phyloP scores from a whole-genome alignment of 2,797 vertebrate species.

The Pipistrellus kuhlii region DNA sequence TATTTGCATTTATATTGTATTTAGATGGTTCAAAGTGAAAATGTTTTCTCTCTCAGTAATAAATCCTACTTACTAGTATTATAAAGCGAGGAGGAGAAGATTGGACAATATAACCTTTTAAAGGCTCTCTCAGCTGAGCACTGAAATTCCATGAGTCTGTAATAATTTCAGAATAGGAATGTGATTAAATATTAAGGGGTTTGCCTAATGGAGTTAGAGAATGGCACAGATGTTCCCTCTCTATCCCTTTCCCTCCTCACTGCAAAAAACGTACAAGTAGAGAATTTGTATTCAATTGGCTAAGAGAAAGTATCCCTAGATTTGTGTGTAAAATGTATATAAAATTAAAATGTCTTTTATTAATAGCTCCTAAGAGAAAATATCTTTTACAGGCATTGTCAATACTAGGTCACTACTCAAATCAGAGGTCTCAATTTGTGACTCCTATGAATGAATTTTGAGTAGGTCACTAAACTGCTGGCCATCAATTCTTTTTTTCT shows the following conservation, averaged over 20 bases:
- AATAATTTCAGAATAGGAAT: constrained; percentile 50
- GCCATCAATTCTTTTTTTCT: neutral
- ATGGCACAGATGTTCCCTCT: neutral
- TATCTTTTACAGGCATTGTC: neutral
- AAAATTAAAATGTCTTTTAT: neutral
- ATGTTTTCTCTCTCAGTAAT: constrained; percentile 6
- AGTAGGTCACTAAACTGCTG: neutral
- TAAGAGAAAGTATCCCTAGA: neutral
- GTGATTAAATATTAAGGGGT: constrained; percentile 46
- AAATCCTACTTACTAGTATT: constrained; percentile 18
- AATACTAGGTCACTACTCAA: neutral
- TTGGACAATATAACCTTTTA: neutral
- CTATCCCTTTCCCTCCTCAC: neutral
- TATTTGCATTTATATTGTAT: constrained; percentile 20
- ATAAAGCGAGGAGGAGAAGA: neutral
- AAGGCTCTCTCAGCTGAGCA: neutral
- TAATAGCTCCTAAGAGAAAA: neutral
- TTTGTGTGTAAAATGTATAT: neutral
- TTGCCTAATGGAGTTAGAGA: constrained; percentile 29
- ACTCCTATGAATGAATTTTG: constrained; percentile 10
- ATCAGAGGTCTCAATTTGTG: neutral
- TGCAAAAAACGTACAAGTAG: constrained; percentile 34
- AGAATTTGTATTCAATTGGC: neutral
- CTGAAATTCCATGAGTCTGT: constrained; percentile 56
- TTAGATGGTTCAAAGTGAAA: constrained; percentile 27